Evolutionary conservation across 2,113 vertebrate species (phyloP), one percentile per base, ranked within the genome.

Genomic region (Panthera uncia): DNA sequence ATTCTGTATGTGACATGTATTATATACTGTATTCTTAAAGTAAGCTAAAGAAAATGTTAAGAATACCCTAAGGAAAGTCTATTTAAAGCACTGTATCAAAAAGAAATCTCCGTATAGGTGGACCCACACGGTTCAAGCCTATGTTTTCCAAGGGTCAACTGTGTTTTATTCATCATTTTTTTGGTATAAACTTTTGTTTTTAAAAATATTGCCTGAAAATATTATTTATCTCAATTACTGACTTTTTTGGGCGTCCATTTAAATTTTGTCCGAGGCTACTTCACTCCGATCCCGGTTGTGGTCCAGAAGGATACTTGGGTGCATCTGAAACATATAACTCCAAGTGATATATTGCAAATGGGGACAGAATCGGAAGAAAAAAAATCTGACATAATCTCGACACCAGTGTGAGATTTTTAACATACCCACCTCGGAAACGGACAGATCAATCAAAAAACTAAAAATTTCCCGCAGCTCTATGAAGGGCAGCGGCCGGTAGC

Each of bases 401-500:
- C 50, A 74, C 10, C 5, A 81, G 41, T 29, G 10, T 33, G 25
- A 95, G 45, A 23, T 36, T 86, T 82, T 76, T 68, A 66, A 83
- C 23, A 52, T 18, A 73, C 14, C 12, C 31, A 52, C n/a, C 80
- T 93, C 52, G 21, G 80, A 90, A 84, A 80, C 18, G 1, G 48
- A 33, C 0, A 50, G 11, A 19, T 57, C n/a, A 74, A 15, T 7
- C 31, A 50, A n/a, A 18, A 41, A 48, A 76, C 19, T 16, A 57
- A 10, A 5, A 10, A 6, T 50, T 9, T 12, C 36, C 38, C 23
- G 8, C 50, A n/a, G 33, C 29, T 55, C 66, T 1, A 4, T 3
- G 76, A 66, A 10, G 10, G 33, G 63, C 38, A 50, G 71, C 36
- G 8, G 0, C 0, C 12, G 1, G 79, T 0, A 16, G 25, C 10